Evolutionary conservation across 2,113 vertebrate species (phyloP), one percentile per base, ranked within the genome.

Genomic region (Zeus faber): DNA sequence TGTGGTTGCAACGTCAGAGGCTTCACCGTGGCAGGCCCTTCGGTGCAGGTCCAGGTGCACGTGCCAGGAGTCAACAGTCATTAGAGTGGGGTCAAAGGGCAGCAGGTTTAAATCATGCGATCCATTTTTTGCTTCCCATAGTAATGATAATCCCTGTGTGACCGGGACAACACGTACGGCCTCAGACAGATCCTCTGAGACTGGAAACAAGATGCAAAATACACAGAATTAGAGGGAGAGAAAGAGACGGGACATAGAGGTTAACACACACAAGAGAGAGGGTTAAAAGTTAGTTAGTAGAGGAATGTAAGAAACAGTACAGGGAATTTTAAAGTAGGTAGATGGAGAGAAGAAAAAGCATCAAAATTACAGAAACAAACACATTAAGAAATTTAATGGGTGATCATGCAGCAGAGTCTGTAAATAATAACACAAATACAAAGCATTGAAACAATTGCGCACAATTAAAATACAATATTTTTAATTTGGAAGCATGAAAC

Each of bases 41-140:
- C 78, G 79, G 59, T 92, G 85, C 13, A 89, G 76, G 40, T 77
- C 88, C 54, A 93, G 79, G 66, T 92, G 91, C 13, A 87, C 21
- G 3, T 4, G 87, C 92, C 93, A 94, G 0, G 72, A 76, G 55
- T 72, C 58, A 0, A 0, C 49, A 31, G 49, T 20, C 4, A 11
- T 4, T 0, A 3, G 52, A 27, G 46, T 16, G 0, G 39, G 50
- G 40, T 62, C 3, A 33, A 44, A 33, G 24, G 22, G 49, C 22
- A 11, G 44, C 14, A n/a, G n/a, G 11, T 0, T 0, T 5, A 6
- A 0, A 27, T 39, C 24, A 0, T 21, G 23, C 0, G 20, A 2
- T 43, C 24, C 2, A 20, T 9, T 8, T 21, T 7, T 24, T 22
- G 37, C 26, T 66, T 74, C 39, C 69, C 61, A 59, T 18, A 65